Evolutionary conservation across 2,888 invertebrate species (phyloP).

Genomic region (Sminthurides aquaticus): DNA sequence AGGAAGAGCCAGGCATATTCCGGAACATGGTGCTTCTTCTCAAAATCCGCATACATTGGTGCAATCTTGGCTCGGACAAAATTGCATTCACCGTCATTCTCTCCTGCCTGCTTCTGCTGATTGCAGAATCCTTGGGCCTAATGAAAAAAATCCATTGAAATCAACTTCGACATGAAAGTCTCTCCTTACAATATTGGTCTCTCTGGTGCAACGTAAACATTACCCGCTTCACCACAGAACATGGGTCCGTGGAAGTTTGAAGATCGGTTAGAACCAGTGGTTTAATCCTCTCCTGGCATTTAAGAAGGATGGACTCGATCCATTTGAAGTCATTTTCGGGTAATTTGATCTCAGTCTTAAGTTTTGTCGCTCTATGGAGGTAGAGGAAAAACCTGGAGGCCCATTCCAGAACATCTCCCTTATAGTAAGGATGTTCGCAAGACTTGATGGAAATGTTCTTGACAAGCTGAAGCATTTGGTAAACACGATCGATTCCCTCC

Average conservation of each 20-base stretch:
- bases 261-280: slow-evolving; percentile 1
- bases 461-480: slow-evolving; percentile 3
- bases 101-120: slow-evolving; percentile 8
- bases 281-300: slow-evolving; percentile 17
- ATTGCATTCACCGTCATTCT: not conserved
- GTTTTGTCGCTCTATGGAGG: slow-evolving; percentile 33
- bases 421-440: not conserved
- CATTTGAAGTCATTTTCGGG: slow-evolving; percentile 28
- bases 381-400: slow-evolving; percentile 26
- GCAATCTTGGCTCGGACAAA: not conserved
- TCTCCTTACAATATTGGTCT: too few relatives aligned
- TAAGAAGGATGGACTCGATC: slow-evolving; percentile 31
- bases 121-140: slow-evolving; percentile 14
- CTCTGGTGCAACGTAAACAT: too few relatives aligned
- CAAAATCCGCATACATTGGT: slow-evolving; percentile 5
- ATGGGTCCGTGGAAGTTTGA: not conserved
- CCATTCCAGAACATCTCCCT: not conserved
- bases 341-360: slow-evolving; percentile 30
- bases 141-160: too few relatives aligned
- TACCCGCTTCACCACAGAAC: not conserved
- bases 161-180: too few relatives aligned
- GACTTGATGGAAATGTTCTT: slow-evolving; percentile 1
- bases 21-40: slow-evolving; percentile 30
- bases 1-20: slow-evolving; percentile 39
- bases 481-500: not conserved